phyloP scores from a whole-genome alignment of 2,113 vertebrate genomes.

The Anser cygnoides region DNA sequence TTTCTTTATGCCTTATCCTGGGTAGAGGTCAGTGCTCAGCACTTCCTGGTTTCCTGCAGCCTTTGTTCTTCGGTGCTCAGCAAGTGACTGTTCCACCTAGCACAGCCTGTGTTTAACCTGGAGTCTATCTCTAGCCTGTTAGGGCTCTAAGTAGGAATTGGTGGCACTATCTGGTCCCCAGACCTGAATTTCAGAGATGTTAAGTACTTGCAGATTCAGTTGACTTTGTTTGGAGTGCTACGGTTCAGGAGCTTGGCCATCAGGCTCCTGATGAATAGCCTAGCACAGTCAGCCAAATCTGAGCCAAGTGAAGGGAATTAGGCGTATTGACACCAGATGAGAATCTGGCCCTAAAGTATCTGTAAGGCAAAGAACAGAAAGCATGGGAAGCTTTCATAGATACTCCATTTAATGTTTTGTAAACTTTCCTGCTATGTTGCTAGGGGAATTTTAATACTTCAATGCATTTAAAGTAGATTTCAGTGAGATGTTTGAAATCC shows the following conservation, averaged over 20 bases:
- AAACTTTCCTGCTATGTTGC: constrained; percentile 41
- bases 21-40: background rate
- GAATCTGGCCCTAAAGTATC: background rate
- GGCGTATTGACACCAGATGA: background rate
- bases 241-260: background rate
- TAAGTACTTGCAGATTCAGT: background rate
- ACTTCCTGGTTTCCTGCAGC: background rate
- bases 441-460: constrained; percentile 12
- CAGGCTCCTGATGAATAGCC: background rate
- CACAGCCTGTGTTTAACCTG: background rate
- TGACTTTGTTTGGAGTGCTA: background rate
- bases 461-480: background rate
- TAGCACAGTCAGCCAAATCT: background rate
- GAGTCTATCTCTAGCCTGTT: background rate
- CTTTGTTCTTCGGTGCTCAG: background rate
- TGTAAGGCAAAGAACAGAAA: background rate
- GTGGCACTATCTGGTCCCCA: background rate
- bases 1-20: background rate
- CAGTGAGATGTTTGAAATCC: constrained; percentile 1
- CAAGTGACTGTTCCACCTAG: background rate
- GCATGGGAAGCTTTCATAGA: background rate
- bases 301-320: background rate
- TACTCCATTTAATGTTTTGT: constrained; percentile 36
- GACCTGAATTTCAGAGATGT: background rate
- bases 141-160: background rate